Conservation (phyloP, 2,888 invertebrate species). For the Tinea semifulvella region DNA sequence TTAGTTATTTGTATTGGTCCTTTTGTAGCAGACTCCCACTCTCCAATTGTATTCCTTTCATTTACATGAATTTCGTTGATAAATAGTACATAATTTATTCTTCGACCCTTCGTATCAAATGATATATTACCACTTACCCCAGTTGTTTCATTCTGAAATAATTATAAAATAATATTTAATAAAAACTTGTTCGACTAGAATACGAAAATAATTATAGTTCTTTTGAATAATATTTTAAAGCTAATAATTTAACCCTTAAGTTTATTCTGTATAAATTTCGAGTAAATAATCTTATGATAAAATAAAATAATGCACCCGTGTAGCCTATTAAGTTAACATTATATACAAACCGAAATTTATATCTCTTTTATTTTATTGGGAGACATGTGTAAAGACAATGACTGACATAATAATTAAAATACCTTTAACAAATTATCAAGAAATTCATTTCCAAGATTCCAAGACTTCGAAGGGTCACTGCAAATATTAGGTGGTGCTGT, state of each 20-base stretch:
- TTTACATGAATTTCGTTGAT: constrained; percentile 66
- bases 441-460: constrained; percentile 39
- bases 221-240: too few species aligned
- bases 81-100: constrained; percentile 74
- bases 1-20: constrained; percentile 49
- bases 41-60: constrained; percentile 34
- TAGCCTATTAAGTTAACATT: too few species aligned
- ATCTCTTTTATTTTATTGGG: too few species aligned
- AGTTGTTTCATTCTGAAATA: constrained; percentile 66
- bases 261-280: too few species aligned
- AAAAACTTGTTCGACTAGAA: too few species aligned
- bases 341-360: too few species aligned
- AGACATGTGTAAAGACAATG: too few species aligned
- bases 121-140: constrained; percentile 75
- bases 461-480: constrained; percentile 28
- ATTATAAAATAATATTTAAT: too few species aligned
- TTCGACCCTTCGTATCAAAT: constrained; percentile 73
- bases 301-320: too few species aligned
- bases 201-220: too few species aligned
- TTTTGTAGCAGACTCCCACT: constrained; percentile 49
- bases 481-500: background rate
- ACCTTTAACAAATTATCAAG: constrained; percentile 45
- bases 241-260: too few species aligned
- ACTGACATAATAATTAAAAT: background rate
- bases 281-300: too few species aligned